phyloP scores from a whole-genome alignment of 2,113 vertebrate genomes.

The human region GRCh38 chr3:89740501-89741000 shows the following conservation, averaged over 20 bases:
- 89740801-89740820: slow-evolving; percentile 63
- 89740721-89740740: slow-evolving; percentile 60
- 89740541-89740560: background rate
- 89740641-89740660: background rate
- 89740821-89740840: slow-evolving; percentile 66
- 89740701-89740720: background rate
- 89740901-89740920: slow-evolving; percentile 83
- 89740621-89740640: slow-evolving; percentile 18
- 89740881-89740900: slow-evolving; percentile 76
- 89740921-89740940: slow-evolving; percentile 79
- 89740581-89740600: background rate
- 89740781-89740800: slow-evolving; percentile 60
- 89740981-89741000: slow-evolving; percentile 74
- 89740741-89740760: slow-evolving; percentile 45
- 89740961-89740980: slow-evolving; percentile 71
- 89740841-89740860: slow-evolving; percentile 73
- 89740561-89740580: background rate
- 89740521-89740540: background rate
- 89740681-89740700: background rate
- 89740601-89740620: background rate
- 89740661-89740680: slow-evolving; percentile 27
- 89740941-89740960: slow-evolving; percentile 80
- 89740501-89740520: slow-evolving; percentile 1
- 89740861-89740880: slow-evolving; percentile 71
- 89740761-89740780: slow-evolving; percentile 65